Percentiles rank a stretch among this genome's conserved stretches.
Conservation (phyloP, 2,797 vertebrate species). For the Falco novaeseelandiae region DNA sequence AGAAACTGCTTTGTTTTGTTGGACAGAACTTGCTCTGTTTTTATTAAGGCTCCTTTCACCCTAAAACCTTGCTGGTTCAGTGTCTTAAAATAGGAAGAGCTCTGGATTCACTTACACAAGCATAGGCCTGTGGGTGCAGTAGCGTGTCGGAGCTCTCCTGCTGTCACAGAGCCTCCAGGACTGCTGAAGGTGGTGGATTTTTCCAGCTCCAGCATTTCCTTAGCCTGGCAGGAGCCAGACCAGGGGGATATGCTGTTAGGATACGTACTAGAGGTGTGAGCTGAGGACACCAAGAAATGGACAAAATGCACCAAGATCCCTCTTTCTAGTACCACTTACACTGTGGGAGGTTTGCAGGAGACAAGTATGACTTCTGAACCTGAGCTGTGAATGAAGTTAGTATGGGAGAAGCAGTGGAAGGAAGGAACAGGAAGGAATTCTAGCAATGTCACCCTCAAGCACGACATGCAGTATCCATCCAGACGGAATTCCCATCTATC, state of each 20-base stretch:
- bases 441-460: constrained; percentile 76
- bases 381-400: constrained; percentile 74
- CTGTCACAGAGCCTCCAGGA: constrained; percentile 71
- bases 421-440: constrained; percentile 62
- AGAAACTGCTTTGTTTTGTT: not conserved
- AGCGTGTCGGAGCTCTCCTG: not conserved
- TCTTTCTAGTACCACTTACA: constrained; percentile 68
- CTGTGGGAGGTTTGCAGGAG: constrained; percentile 72
- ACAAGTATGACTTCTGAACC: constrained; percentile 74
- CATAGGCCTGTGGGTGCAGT: not conserved
- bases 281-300: constrained; percentile 73
- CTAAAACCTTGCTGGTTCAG: not conserved
- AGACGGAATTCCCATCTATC: not conserved
- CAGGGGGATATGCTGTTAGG: constrained; percentile 66
- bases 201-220: constrained; percentile 74
- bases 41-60: not conserved
- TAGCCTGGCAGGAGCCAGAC: constrained; percentile 72
- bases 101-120: not conserved
- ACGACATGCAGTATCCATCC: not conserved
- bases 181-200: constrained; percentile 74
- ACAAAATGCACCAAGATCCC: constrained; percentile 75
- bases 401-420: constrained; percentile 56
- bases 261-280: constrained; percentile 72
- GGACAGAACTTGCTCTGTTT: not conserved
- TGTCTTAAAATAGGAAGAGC: not conserved